phyloP scores from a whole-genome alignment of 2,888 invertebrate genomes.

The Sarcophaga carnaria region DNA sequence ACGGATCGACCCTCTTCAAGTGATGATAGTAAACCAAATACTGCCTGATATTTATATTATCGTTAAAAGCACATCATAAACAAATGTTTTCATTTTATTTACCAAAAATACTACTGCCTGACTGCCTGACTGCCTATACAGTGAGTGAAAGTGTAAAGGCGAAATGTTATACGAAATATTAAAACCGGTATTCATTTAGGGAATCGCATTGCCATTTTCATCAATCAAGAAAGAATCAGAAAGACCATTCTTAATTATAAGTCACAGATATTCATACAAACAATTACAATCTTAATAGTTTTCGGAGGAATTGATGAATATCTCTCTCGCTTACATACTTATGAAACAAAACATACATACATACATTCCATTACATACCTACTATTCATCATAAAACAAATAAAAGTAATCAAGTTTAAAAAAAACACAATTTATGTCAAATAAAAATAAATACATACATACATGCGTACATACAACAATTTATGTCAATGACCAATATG shows the following conservation, averaged over 20 bases:
- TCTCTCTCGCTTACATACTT: neutral
- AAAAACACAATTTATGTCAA: neutral
- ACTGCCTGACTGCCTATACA: slow-evolving; percentile 29
- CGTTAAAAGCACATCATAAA: slow-evolving; percentile 49
- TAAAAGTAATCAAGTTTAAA: neutral
- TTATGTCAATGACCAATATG: slow-evolving; percentile 39
- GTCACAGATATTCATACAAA: neutral
- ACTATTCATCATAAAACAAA: neutral
- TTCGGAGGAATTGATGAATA: slow-evolving; percentile 36
- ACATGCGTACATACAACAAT: slow-evolving; percentile 5
- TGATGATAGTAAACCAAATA: slow-evolving; percentile 72
- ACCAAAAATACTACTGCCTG: slow-evolving; percentile 32
- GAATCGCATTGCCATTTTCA: slow-evolving; percentile 42
- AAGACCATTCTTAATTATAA: slow-evolving; percentile 6
- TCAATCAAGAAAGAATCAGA: neutral
- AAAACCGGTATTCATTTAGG: slow-evolving; percentile 59
- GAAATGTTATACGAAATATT: no score
- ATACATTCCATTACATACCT: neutral
- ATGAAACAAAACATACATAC: neutral
- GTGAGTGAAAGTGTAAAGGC: no score
- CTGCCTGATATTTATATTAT: slow-evolving; percentile 76
- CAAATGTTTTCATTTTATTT: neutral
- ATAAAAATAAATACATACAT: neutral
- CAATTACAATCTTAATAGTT: slow-evolving; percentile 21
- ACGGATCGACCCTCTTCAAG: slow-evolving; percentile 57